These are phyloP conservation scores for Hippocampus mohnikei DNA, from an alignment of 2,113 vertebrate genomes.

Conservation along the genomic window DNA sequence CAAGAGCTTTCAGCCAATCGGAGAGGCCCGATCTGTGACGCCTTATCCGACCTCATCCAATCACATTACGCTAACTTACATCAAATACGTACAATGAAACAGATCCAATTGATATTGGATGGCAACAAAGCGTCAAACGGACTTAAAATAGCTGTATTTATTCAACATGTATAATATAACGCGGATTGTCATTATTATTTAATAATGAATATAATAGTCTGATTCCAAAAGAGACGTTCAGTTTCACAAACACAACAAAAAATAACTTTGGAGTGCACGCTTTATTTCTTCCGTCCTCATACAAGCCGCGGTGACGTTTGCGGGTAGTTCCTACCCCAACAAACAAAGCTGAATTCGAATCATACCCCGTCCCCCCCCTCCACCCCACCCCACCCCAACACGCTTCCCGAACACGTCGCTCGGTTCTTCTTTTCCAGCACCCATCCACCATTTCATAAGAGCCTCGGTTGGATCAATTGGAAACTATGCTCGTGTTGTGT, in stretches of 20 bases:
- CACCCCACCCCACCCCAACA: too few species aligned
- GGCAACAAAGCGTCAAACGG: too few species aligned
- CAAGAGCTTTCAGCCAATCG: constrained; percentile 35
- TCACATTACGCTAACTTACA: constrained; percentile 2
- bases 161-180: neutral
- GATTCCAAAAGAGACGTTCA: too few species aligned
- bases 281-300: constrained; percentile 24
- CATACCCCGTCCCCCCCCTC: neutral
- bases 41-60: constrained; percentile 20
- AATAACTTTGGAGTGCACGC: neutral
- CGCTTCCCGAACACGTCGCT: neutral
- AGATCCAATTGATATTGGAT: neutral
- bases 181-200: neutral
- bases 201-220: too few species aligned
- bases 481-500: neutral
- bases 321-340: constrained; percentile 47
- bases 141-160: too few species aligned
- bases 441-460: neutral
- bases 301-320: neutral
- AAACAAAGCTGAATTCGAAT: constrained; percentile 43
- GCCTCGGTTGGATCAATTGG: neutral
- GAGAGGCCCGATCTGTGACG: neutral
- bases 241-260: too few species aligned
- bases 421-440: neutral
- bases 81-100: neutral